Evolutionary conservation across 1,140 invertebrate species (phyloP).

Genomic region (Oryzaephilus surinamensis): DNA sequence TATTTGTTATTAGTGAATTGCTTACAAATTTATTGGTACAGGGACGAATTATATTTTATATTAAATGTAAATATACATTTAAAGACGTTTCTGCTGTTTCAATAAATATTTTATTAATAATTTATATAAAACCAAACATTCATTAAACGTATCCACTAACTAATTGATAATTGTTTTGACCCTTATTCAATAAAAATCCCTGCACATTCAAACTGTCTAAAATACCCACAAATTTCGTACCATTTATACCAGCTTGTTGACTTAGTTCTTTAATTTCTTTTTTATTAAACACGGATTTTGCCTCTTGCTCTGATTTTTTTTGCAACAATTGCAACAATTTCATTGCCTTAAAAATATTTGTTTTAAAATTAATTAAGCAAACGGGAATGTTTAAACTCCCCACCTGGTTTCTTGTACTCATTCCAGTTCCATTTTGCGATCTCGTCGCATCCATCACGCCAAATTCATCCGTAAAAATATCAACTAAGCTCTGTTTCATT

Average conservation of each 20-base stretch:
- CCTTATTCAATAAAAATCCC: conserved; percentile 77
- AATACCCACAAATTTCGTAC: conserved; percentile 50
- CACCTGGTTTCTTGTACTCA: conserved; percentile 57
- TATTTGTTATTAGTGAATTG: too few relatives aligned
- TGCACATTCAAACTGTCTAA: conserved; percentile 71
- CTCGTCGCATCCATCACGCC: conserved; percentile 56
- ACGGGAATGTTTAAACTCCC: conserved; percentile 18
- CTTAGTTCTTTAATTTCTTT: conserved; percentile 65
- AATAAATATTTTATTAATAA: background rate
- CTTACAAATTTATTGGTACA: too few relatives aligned
- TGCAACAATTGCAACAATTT: conserved; percentile 63
- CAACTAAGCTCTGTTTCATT: conserved; percentile 68
- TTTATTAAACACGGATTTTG: conserved; percentile 60
- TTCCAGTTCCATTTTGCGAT: conserved; percentile 62
- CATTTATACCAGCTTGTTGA: conserved; percentile 49
- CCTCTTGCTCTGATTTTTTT: conserved; percentile 47
- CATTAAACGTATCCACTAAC: too few relatives aligned
- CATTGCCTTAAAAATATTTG: conserved; percentile 44
- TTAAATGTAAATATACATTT: conserved; percentile 13
- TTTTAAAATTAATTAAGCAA: conserved; percentile 41
- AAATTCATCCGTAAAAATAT: conserved; percentile 62
- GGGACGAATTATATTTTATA: conserved; percentile 17
- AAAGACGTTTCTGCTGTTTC: background rate
- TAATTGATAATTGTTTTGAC: conserved; percentile 65
- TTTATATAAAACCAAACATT: background rate